Base-by-base conservation (phyloP, 2,888 invertebrate species). In the Aphodius sticticus region DNA sequence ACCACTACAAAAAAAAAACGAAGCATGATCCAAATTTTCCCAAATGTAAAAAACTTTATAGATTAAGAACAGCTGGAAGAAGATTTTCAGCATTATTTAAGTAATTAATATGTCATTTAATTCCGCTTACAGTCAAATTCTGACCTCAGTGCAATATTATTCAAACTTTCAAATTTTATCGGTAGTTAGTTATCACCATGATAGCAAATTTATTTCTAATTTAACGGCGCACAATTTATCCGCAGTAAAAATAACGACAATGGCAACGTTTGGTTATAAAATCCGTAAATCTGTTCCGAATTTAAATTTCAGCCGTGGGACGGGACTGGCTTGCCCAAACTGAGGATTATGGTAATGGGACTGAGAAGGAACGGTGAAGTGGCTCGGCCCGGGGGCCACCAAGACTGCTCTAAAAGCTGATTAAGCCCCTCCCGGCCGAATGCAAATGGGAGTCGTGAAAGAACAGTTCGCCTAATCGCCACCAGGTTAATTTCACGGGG, bases 331-430 rank as follows among this genome's bases (percentile, higher is more conserved):
- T 36, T 74, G 35, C 74, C 37, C 35, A 74, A 74, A 74, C 74
- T 74, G 74, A 80, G 85, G 86, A 86, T 86, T 85, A 86, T 85
- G 86, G 85, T 85, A 86, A 86, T 86, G 84, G 80, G 80, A 81
- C 77, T 37, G 80, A n/a, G 84, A 83, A 84, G 85, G 84, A 85
- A 84, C 83, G 84, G 84, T 82, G 83, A 82, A 85, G 84, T 84
- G 84, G 83, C 83, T 82, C 53, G 82, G 81, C 83, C 83, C 81
- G 80, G 81, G 53, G 82, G 83, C 82, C 83, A 81, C 83, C 82
- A 84, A 84, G 83, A 83, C 84, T 82, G 83, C 81, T 82, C 83
- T 84, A 84, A 84, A 85, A 84, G 85, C 85, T 85, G 84, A 85
- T 85, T 85, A 85, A 85, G 83, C 84, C 70, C 74, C n/a, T 37